Evolutionary conservation across 2,113 vertebrate species (phyloP).

Genomic region (Carassius gibelio): DNA sequence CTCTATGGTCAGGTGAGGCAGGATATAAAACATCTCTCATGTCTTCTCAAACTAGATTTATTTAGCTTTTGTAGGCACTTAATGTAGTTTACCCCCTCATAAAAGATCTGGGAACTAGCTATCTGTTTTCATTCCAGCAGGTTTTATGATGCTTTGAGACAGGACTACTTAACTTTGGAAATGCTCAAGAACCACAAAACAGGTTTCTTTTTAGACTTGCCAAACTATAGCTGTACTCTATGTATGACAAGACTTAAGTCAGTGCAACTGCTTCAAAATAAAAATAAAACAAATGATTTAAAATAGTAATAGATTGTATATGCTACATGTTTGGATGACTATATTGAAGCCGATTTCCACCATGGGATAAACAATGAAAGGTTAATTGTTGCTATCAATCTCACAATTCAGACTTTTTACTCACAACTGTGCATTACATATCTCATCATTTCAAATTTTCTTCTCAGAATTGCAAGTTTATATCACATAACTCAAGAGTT

Average conservation of each 20-base stretch:
- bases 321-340: too few relatives aligned
- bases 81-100: slow-evolving; percentile 6
- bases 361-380: too few relatives aligned
- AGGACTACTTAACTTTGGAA: neutral
- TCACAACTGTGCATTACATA: neutral
- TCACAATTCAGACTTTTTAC: neutral
- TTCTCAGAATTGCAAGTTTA: neutral
- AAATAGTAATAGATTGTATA: neutral
- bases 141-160: slow-evolving; percentile 19
- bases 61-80: slow-evolving; percentile 14
- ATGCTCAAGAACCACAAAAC: neutral
- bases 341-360: too few relatives aligned
- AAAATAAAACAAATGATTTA: neutral
- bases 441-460: neutral
- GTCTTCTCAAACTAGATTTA: slow-evolving; percentile 31
- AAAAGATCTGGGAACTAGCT: slow-evolving; percentile 21
- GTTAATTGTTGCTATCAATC: too few relatives aligned
- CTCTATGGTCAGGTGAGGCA: slow-evolving; percentile 6
- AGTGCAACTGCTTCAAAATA: neutral
- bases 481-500: too few relatives aligned
- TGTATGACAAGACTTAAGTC: neutral
- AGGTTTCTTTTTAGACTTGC: neutral
- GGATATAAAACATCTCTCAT: neutral
- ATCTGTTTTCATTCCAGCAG: slow-evolving; percentile 1
- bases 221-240: neutral